Conservation (phyloP, 2,797 vertebrate species). For the Synaphobranchus kaupii region DNA sequence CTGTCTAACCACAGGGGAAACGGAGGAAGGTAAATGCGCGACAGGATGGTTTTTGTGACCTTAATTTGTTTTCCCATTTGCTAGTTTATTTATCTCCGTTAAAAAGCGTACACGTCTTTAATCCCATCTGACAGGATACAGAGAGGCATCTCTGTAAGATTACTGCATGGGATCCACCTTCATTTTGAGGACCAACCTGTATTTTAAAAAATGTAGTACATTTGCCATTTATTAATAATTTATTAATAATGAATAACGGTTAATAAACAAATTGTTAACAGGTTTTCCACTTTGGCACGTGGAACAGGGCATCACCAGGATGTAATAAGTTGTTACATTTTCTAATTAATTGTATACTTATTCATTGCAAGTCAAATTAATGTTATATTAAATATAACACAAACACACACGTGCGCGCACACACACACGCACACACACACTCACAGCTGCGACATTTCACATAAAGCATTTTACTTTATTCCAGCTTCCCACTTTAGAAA, state of each 20-base stretch:
- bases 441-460: neutral
- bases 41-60: neutral
- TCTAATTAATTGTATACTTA: neutral
- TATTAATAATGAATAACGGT: neutral
- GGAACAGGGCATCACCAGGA: too few relatives aligned
- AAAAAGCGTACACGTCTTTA: neutral
- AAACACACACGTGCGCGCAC: neutral
- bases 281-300: too few relatives aligned
- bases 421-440: neutral
- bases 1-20: neutral
- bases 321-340: too few relatives aligned
- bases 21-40: neutral
- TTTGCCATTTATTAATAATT: too few relatives aligned
- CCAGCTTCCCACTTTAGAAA: neutral
- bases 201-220: too few relatives aligned
- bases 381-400: neutral
- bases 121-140: neutral
- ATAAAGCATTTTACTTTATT: conserved; percentile 1
- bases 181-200: neutral
- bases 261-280: neutral
- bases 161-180: neutral
- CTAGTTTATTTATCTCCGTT: neutral
- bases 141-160: neutral
- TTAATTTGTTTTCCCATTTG: neutral
- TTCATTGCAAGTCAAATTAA: neutral